Base-by-base conservation (phyloP, 2,113 vertebrate genomes). In the Alouatta palliata region DNA sequence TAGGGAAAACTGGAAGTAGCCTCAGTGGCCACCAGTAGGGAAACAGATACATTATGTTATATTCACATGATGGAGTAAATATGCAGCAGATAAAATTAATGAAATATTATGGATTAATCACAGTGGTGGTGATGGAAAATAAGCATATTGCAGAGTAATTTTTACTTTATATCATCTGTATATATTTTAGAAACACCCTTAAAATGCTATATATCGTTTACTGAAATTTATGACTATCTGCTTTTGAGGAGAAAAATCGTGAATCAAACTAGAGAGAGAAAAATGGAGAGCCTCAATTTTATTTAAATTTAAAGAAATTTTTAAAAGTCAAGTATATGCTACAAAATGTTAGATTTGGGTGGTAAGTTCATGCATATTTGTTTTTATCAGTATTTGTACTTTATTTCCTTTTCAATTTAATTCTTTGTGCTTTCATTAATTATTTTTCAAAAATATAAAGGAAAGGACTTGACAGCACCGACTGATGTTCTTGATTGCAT, bases 401-500 rank as follows among this genome's bases (percentile, higher is more conserved):
- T 58, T 93, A 6, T 64, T 64, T 64, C 61, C 61, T 49, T 88
- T 95, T 52, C 45, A 90, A 75, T 40, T 80, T 76, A 94, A 66
- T 93, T 96, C 52, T 84, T 95, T 91, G 25, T 4, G 68, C 68
- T 88, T 89, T 13, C 25, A 83, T 87, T 94, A 76, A n/a, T 79
- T 16, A n/a, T 56, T 68, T 94, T 82, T 49, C 6, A 70, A 58
- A 73, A 97, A 84, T 88, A 90, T 21, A 76, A 87, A 92, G 64
- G 45, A 96, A 96, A 52, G 79, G 75, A 90, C 20, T 91, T 70
- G 68, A 81, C 23, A 23, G 20, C 90, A 5, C 88, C 94, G 43
- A 13, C 93, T 91, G 35, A 52, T 87, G 30, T 84, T 86, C 56
- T 94, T 87, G n/a, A 87, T 21, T 92, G 35, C 3, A 14, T 89